phyloP scores from a whole-genome alignment of 2,113 vertebrate genomes.

The Microtus oregoni region DNA sequence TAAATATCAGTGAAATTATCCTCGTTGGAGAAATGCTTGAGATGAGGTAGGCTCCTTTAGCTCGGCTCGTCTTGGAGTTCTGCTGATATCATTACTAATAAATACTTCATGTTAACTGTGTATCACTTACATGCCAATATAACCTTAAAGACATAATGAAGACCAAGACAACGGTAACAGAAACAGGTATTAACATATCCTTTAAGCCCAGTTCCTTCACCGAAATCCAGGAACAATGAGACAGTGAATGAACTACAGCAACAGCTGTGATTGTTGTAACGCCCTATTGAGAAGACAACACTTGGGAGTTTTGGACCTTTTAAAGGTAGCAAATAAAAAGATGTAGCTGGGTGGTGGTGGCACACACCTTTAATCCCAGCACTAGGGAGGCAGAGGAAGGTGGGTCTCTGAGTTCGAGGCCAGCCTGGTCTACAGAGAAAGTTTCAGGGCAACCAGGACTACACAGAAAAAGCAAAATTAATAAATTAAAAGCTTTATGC shows the following conservation, averaged over 20 bases:
- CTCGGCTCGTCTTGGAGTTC: slow-evolving; percentile 67
- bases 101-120: slow-evolving; percentile 77
- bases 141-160: slow-evolving; percentile 77
- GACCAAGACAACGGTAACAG: slow-evolving; percentile 70
- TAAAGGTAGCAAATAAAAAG: not conserved
- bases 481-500: no score
- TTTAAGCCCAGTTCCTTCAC: slow-evolving; percentile 55
- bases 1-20: slow-evolving; percentile 65
- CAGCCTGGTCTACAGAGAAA: not conserved
- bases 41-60: slow-evolving; percentile 72
- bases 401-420: not conserved
- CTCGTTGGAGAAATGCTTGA: slow-evolving; percentile 66
- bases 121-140: slow-evolving; percentile 67
- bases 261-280: slow-evolving; percentile 66
- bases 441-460: not conserved
- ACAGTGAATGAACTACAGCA: slow-evolving; percentile 77
- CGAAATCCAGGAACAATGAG: slow-evolving; percentile 65
- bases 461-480: not conserved
- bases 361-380: not conserved
- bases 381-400: not conserved
- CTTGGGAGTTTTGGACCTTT: slow-evolving; percentile 25
- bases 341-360: not conserved
- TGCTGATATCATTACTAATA: slow-evolving; percentile 75
- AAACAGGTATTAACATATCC: slow-evolving; percentile 71
- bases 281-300: slow-evolving; percentile 65